These are phyloP conservation scores for Festucalex cinctus DNA, from an alignment of 2,113 vertebrate species.

Conservation along the genomic window DNA sequence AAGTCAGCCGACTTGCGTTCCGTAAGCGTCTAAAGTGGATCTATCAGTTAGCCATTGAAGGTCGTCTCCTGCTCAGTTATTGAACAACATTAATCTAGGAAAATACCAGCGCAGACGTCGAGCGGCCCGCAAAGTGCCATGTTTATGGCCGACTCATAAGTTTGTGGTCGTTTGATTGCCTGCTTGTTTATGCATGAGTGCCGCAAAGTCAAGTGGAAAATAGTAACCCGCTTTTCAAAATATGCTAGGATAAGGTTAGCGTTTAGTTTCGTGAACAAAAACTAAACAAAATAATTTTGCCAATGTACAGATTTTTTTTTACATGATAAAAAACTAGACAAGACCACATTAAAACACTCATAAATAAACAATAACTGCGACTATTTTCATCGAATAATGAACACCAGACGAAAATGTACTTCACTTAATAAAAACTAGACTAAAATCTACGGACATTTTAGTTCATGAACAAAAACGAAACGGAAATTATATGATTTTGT, in stretches of 20 bases:
- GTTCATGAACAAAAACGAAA: too few relatives aligned
- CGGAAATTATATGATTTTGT: too few relatives aligned
- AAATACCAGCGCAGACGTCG: neutral
- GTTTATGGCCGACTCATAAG: neutral
- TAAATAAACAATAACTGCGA: too few relatives aligned
- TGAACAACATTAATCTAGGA: neutral
- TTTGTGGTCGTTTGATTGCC: slow-evolving; percentile 1
- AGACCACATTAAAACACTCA: too few relatives aligned
- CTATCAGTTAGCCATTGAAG: slow-evolving; percentile 1
- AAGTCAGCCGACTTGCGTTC: neutral
- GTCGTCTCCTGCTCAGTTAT: neutral
- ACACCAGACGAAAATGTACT: too few relatives aligned
- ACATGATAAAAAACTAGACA: too few relatives aligned
- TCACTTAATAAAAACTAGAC: too few relatives aligned
- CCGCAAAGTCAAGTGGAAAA: neutral
- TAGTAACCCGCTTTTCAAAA: neutral
- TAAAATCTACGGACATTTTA: too few relatives aligned
- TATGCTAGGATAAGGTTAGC: neutral
- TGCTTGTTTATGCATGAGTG: neutral
- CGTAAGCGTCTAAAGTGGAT: neutral
- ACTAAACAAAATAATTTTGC: too few relatives aligned
- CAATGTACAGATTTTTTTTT: too few relatives aligned
- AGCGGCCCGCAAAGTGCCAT: neutral
- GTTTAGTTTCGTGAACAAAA: too few relatives aligned
- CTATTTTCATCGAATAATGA: too few relatives aligned